A percentile compares a stretch with the other conserved stretches of the same genome.
Evolutionary conservation across 2,797 vertebrate species (phyloP).

Genomic region (Scleropages formosus): DNA sequence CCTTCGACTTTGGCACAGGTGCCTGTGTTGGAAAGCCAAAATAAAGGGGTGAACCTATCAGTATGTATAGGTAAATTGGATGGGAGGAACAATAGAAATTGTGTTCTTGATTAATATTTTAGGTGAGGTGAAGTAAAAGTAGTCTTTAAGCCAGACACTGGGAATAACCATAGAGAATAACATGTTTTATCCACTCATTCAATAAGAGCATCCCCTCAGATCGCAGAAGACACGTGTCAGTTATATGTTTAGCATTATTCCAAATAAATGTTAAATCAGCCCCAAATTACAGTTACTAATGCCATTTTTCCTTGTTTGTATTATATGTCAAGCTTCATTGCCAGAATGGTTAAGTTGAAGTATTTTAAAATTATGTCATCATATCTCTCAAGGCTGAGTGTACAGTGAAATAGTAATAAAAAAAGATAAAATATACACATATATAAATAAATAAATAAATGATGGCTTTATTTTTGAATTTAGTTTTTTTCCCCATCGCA

Average conservation of each 20-base stretch:
- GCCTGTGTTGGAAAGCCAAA: slow-evolving; percentile 31
- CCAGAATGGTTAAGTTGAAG: neutral
- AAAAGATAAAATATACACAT: too few relatives aligned
- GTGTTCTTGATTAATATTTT: slow-evolving; percentile 35
- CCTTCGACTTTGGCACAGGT: slow-evolving; percentile 30
- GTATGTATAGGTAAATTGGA: slow-evolving; percentile 27
- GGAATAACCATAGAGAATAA: neutral
- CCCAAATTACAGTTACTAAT: neutral
- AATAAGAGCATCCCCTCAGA: slow-evolving; percentile 8
- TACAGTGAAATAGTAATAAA: neutral
- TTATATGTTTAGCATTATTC: too few relatives aligned
- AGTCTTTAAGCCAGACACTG: slow-evolving; percentile 26
- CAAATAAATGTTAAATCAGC: neutral
- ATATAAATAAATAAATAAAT: too few relatives aligned
- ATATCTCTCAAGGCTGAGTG: neutral
- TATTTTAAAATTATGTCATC: neutral
- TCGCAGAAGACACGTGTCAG: too few relatives aligned
- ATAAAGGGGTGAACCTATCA: slow-evolving; percentile 40
- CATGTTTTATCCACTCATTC: neutral
- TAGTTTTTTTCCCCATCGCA: neutral
- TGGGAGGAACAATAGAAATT: slow-evolving; percentile 34
- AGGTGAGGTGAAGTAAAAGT: slow-evolving; percentile 36
- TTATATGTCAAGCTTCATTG: neutral
- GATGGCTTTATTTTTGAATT: too few relatives aligned
- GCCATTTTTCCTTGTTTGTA: neutral